phyloP scores from a whole-genome alignment of 1,140 invertebrate genomes.

The Conus betulinus region DNA sequence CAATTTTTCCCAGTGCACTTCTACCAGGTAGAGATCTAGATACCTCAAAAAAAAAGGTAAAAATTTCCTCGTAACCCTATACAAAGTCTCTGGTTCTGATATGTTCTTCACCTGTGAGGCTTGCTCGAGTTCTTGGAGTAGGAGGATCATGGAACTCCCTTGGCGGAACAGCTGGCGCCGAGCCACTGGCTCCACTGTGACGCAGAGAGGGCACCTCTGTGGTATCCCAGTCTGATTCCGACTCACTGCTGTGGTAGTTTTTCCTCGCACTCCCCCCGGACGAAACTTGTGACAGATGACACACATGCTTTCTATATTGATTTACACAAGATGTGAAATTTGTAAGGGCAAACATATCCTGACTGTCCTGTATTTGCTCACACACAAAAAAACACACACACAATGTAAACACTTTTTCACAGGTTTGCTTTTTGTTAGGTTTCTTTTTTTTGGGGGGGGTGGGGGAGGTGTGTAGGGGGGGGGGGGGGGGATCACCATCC shows the following conservation, averaged over 20 bases:
- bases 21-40: too few relatives aligned
- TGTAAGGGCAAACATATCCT: neutral
- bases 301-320: too few relatives aligned
- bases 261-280: neutral
- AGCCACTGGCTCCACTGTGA: neutral
- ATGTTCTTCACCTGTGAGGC: neutral
- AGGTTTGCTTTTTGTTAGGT: neutral
- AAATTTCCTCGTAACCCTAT: too few relatives aligned
- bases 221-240: conserved; percentile 30
- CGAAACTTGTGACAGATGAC: neutral
- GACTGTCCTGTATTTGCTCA: neutral
- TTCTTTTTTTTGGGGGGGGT: neutral
- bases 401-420: too few relatives aligned
- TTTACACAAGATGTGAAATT: too few relatives aligned
- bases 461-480: neutral
- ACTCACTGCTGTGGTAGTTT: conserved; percentile 2
- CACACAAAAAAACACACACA: too few relatives aligned
- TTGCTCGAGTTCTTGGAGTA: neutral
- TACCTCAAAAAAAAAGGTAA: too few relatives aligned
- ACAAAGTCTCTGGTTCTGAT: too few relatives aligned
- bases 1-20: too few relatives aligned
- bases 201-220: neutral
- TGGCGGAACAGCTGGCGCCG: neutral
- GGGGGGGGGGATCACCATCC: neutral
- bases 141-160: neutral